Evolutionary conservation across 2,113 vertebrate genomes (phyloP).

Genomic region (Serinus canaria): DNA sequence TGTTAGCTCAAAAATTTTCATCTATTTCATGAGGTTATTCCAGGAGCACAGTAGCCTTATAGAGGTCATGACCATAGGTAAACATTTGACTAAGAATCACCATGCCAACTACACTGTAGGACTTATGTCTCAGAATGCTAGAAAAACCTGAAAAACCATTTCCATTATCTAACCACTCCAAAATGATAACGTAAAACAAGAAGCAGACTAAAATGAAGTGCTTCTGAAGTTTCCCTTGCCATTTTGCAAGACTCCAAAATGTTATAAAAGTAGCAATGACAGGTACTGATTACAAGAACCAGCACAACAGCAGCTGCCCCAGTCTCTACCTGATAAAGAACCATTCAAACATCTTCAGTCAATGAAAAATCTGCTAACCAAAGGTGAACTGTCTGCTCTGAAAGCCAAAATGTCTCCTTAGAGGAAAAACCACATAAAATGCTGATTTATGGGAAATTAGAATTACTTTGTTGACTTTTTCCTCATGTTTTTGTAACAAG

Average conservation of each 20-base stretch:
- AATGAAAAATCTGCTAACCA: background rate
- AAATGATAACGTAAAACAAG: background rate
- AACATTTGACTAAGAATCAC: background rate
- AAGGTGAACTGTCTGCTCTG: background rate
- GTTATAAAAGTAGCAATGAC: background rate
- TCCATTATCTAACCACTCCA: background rate
- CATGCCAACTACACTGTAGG: background rate
- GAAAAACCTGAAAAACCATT: background rate
- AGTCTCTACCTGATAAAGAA: background rate
- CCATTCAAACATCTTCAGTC: background rate
- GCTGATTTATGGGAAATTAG: background rate
- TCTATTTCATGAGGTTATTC: background rate
- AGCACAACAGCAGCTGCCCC: background rate
- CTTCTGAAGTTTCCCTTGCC: background rate
- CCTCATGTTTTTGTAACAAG: background rate
- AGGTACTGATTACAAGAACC: background rate
- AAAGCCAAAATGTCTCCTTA: background rate
- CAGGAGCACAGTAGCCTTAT: background rate
- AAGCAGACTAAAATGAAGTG: background rate
- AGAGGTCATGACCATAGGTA: background rate
- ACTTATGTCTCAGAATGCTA: background rate
- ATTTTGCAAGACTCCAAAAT: background rate
- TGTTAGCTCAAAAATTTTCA: background rate
- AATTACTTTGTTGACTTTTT: background rate
- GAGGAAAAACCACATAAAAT: background rate